A percentile compares a stretch with the other conserved stretches of the same genome.
phyloP scores from a whole-genome alignment of 2,113 vertebrate genomes.

The Varanus komodoensis region DNA sequence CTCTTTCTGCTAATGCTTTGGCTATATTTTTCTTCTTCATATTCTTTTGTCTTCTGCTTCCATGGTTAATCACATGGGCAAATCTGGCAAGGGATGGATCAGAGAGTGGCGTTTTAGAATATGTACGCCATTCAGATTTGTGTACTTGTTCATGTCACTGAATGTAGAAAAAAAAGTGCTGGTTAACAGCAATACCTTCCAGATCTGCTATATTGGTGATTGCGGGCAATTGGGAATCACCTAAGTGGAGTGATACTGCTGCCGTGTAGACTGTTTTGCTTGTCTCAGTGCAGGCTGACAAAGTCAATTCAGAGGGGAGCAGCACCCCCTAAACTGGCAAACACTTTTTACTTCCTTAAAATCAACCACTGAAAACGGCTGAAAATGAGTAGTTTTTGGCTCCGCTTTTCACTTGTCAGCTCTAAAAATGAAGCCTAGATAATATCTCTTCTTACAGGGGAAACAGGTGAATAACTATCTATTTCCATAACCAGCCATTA shows the following conservation, averaged over 20 bases:
- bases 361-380: neutral
- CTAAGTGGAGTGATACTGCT: no score
- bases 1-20: neutral
- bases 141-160: neutral
- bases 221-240: neutral
- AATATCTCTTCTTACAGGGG: neutral
- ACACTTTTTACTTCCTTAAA: neutral
- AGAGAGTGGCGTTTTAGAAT: neutral
- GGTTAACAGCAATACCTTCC: neutral
- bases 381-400: neutral
- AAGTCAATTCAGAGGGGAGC: neutral
- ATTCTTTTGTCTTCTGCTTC: neutral
- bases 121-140: neutral
- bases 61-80: neutral
- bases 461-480: neutral
- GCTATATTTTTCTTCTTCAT: neutral
- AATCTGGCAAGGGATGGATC: neutral
- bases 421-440: neutral
- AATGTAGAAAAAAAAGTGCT: neutral
- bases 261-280: neutral
- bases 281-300: neutral
- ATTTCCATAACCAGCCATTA: neutral
- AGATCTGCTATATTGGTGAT: neutral
- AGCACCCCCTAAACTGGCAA: neutral
- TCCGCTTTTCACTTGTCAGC: neutral